Percentiles rank a stretch among this genome's conserved stretches.
These are phyloP conservation scores for Leucosticte australis DNA, from an alignment of 2,113 vertebrate genomes.

Conservation along the genomic window DNA sequence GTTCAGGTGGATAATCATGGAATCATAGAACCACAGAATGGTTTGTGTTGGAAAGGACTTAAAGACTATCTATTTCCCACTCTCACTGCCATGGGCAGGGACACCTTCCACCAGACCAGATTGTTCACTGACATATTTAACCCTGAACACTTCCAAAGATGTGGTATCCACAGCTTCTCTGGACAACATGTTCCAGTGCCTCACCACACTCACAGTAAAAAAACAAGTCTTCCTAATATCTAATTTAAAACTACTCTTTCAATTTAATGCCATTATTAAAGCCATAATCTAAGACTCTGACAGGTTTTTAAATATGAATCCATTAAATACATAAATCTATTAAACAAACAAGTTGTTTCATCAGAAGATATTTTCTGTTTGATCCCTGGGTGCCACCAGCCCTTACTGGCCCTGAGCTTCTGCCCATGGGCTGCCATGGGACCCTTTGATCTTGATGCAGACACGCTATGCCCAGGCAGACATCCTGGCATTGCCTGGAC, in stretches of 20 bases:
- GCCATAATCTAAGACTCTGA: neutral
- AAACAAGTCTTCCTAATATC: neutral
- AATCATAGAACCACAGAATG: neutral
- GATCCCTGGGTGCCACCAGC: neutral
- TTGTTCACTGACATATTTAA: neutral
- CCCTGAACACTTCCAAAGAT: neutral
- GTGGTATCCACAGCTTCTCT: neutral
- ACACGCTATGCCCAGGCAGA: accelerated
- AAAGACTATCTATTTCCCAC: neutral
- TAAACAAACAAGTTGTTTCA: neutral
- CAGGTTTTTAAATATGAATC: neutral
- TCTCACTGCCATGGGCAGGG: neutral
- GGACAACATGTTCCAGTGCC: neutral
- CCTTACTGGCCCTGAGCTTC: neutral
- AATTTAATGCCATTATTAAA: neutral
- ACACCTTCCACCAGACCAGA: neutral
- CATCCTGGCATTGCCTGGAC: neutral
- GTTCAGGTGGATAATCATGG: neutral
- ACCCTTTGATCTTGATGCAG: neutral
- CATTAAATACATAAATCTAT: neutral
- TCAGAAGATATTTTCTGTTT: neutral
- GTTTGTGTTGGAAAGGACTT: neutral
- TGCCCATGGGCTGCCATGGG: neutral
- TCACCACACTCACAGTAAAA: neutral
- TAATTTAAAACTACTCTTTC: neutral